Evolutionary conservation across 2,113 vertebrate genomes (phyloP), one percentile per base, ranked within the genome.

Genomic region (Petroica traversi): DNA sequence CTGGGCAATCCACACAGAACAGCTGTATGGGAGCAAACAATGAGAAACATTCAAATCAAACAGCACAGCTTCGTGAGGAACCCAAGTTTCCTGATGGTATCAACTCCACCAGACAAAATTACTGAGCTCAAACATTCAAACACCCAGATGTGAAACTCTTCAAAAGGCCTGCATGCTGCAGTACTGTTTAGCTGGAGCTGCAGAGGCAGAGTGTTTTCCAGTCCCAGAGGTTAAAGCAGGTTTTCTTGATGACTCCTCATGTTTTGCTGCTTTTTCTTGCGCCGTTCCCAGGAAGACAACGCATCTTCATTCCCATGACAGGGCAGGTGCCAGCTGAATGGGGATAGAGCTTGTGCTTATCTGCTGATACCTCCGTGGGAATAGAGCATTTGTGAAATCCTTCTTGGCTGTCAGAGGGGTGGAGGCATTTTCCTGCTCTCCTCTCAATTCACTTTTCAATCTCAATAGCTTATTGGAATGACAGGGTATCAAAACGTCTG

Each of bases 401-500:
- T 94, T 89, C 85, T 77, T 46, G 64, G 33, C 74, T 94, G 85
- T 95, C 89, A 93, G 68, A 95, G 45, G 45, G 92, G 46, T 14
- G 0, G 2, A 95, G 59, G 71, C 45, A 66, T 94, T 96, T 94
- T 93, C 91, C 54, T 89, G 25, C 48, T 88, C 68, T 90, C 62
- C 38, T 66, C 88, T 93, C 85, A 73, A 73, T 92, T 95, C 90
- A 85, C 91, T 92, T 96, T 94, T 96, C 95, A 94, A 89, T 94
- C 91, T 92, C 90, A 77, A 81, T 83, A 95, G 89, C 69, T 95
- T 93, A 89, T 77, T 94, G 82, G 78, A 93, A 96, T 90, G 93
- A 91, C 91, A 92, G 71, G 82, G 67, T 96, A 86, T 94, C 94
- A 92, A 94, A 96, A 82, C 0, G 14, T 64, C 91, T 86, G 68